These are phyloP conservation scores for Lithosia quadra DNA, from an alignment of 2,888 invertebrate species.

Conservation along the genomic window DNA sequence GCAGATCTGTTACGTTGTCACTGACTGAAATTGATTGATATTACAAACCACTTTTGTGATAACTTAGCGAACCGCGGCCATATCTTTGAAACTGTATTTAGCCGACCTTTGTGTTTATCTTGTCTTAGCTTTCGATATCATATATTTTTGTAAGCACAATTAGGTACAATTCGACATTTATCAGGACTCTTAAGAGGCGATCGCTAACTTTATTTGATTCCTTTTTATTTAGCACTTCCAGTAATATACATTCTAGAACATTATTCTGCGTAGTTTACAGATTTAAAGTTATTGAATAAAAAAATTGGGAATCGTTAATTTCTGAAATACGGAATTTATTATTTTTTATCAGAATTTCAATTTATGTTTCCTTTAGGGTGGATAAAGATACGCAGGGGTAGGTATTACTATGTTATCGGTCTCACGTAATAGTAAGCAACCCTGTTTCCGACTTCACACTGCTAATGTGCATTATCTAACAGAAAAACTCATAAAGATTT, in stretches of 20 bases:
- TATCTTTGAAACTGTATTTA: slow-evolving; percentile 1
- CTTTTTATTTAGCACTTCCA: slow-evolving; percentile 2
- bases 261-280: neutral
- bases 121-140: neutral
- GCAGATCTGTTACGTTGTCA: slow-evolving; percentile 53
- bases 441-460: too few relatives aligned
- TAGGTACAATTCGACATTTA: neutral
- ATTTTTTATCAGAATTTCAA: neutral
- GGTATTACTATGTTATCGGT: neutral
- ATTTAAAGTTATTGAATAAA: slow-evolving; percentile 2
- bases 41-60: slow-evolving; percentile 33
- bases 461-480: neutral
- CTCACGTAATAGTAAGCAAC: too few relatives aligned
- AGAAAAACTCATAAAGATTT: neutral
- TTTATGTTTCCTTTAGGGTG: neutral
- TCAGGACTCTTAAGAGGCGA: neutral
- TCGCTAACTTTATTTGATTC: neutral
- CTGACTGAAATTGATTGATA: slow-evolving; percentile 46
- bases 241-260: neutral
- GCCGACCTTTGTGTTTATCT: neutral
- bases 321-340: neutral
- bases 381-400: neutral
- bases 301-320: neutral
- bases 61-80: slow-evolving; percentile 28
- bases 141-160: neutral